Base-by-base conservation (phyloP, 2,113 vertebrate species). In the Atlantisia rogersi region DNA sequence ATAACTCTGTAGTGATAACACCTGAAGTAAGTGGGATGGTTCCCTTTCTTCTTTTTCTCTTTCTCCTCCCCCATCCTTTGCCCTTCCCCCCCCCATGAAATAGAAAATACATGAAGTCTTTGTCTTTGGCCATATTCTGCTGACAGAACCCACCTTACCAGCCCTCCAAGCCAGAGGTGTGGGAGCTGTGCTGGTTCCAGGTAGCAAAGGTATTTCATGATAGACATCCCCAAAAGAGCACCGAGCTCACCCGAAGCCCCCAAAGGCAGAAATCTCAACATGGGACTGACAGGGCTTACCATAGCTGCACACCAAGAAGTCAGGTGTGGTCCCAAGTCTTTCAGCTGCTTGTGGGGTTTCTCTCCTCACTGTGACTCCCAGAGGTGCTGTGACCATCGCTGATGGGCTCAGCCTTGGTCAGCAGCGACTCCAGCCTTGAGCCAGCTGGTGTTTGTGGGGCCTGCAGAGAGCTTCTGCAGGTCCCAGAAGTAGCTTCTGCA, bases 11-110 rank as follows among this genome's bases (percentile, higher is more conserved):
- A 35, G 78, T 50, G 48, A 95, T 97, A n/a, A 82, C 15, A 1
- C 96, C 95, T 4, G 8, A 52, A 56, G 97, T 97, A 83, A 97
- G 94, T 28, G 15, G 17, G 19, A 63, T 24, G 44, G n/a, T 21
- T 67, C 40, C 9, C 15, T 53, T 26, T 53, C 24, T 53, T 53
- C 7, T 52, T 52, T 13, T 50, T 50, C 25, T 15, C 25, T 25
- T 25, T 25, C 42, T 44, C 42, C 7, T 9, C 52, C 50, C 50
- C 21, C 46, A 10, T 39, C 39, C 39, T 39, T 39, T 39, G 35
- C 35, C 35, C 35, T 35, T 35, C 35, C 20, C 31, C 12, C 35
- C 35, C 35, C 15, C 22, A 10, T n/a, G 15, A 70, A 56, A 21
- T 9, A n/a, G 19, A 37, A 74, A 67, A 31, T 21, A 52, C 24